These are phyloP conservation scores for Cynodonichthys magdalenae DNA, from an alignment of 2,797 vertebrate genomes.

Conservation along the genomic window DNA sequence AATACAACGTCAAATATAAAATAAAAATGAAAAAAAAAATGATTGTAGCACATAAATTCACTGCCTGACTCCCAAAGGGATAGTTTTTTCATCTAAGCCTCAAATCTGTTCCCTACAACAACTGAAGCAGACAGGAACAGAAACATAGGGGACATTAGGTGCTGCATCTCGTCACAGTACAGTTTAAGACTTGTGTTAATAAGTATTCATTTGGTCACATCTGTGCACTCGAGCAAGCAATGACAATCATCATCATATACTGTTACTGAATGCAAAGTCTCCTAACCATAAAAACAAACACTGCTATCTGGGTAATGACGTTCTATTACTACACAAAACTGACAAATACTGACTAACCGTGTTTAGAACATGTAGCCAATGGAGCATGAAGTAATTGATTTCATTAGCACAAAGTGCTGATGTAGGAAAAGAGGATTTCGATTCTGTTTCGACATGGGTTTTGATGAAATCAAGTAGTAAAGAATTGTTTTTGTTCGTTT, in stretches of 20 bases:
- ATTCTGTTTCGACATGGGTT: slow-evolving; percentile 45
- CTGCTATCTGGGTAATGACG: slow-evolving; percentile 52
- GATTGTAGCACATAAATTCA: slow-evolving; percentile 6
- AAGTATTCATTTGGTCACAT: slow-evolving; percentile 50
- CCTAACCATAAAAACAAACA: slow-evolving; percentile 54
- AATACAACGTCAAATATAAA: too few relatives aligned
- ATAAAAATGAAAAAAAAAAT: not conserved
- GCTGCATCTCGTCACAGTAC: slow-evolving; percentile 9
- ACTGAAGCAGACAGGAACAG: slow-evolving; percentile 21
- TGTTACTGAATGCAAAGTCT: slow-evolving; percentile 43
- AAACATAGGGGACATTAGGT: not conserved
- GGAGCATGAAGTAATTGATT: slow-evolving; percentile 59
- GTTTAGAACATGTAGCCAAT: slow-evolving; percentile 52
- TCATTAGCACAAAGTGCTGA: slow-evolving; percentile 48
- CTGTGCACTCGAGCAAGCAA: slow-evolving; percentile 32
- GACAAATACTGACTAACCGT: slow-evolving; percentile 56
- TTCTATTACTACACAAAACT: slow-evolving; percentile 47
- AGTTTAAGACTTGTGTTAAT: slow-evolving; percentile 34
- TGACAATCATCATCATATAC: slow-evolving; percentile 45
- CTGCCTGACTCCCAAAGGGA: slow-evolving; percentile 8
- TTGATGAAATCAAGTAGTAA: slow-evolving; percentile 34
- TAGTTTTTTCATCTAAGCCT: not conserved
- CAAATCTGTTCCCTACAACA: not conserved
- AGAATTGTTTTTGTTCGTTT: slow-evolving; percentile 8
- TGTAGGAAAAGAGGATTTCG: slow-evolving; percentile 47